Base-by-base conservation (phyloP, 2,888 invertebrate species). In the Cataglyphis cursor region DNA sequence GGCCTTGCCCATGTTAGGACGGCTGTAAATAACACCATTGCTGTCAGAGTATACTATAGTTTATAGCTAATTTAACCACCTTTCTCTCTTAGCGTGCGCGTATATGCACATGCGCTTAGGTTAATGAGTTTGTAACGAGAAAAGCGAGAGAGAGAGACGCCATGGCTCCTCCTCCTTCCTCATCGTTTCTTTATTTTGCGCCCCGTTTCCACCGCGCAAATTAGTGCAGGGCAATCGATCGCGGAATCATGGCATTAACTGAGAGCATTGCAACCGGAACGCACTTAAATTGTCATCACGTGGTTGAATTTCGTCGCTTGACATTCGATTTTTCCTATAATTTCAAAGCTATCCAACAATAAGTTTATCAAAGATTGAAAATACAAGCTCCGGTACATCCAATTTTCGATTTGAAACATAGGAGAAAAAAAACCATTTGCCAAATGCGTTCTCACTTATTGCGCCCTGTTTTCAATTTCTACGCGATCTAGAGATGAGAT, bases 1-100 rank as follows among this genome's bases (percentile, higher is more conserved):
- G 8, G 38, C 24, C 57, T n/a, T 66, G 72, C 59, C 24, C 31
- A 35, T 70, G 70, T 70, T 80, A 59, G 59, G 44, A 70, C 5
- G 72, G 72, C 72, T 70, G 70, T 80, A 80, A 80, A 80, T 80
- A 80, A 80, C n/a, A n/a, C 31, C 70, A 72, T 80, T 59, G 68
- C 24, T 48, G 78, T 80, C 78, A 70, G 44, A 59, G 31, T 80
- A 78, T 80, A 80, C 44, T 70, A 59, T 61, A 44, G 72, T 80
- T 80, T 80, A 80, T 70, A 80, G 78, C 72, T 80, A 80, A 80
- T 80, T 80, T 80, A 80, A 80, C 72, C 72, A 35, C 78, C 35
- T 70, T 70, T 70, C 78, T 78, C 78, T 70, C 78, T 70, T 59
- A 59, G 21, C 57, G 31, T 70, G 10, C 31, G 35, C 35, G 72